These are phyloP conservation scores for Adelphocoris suturalis DNA, from an alignment of 2,888 invertebrate species.

Conservation along the genomic window DNA sequence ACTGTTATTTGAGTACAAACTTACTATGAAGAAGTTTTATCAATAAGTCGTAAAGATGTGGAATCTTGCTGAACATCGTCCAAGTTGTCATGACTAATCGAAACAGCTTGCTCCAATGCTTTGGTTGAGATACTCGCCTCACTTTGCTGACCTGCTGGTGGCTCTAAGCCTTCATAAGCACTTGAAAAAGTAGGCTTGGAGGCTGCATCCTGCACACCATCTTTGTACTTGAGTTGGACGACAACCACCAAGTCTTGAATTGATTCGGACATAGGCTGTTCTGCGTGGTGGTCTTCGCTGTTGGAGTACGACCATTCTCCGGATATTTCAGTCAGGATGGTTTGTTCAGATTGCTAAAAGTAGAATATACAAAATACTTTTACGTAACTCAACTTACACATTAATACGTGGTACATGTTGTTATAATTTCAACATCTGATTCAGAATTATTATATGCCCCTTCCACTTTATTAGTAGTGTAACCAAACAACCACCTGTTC, in stretches of 20 bases:
- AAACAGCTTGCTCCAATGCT: background rate
- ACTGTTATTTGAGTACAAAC: too few species aligned
- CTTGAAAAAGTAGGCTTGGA: background rate
- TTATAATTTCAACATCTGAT: too few species aligned
- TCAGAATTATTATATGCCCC: too few species aligned
- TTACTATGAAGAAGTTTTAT: background rate
- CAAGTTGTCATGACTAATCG: background rate
- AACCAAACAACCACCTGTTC: too few species aligned
- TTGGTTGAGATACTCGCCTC: background rate
- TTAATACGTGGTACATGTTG: too few species aligned
- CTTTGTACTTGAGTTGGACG: conserved; percentile 76
- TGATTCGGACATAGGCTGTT: conserved; percentile 68
- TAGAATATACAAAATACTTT: too few species aligned
- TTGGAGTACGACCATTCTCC: background rate
- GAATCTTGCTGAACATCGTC: background rate
- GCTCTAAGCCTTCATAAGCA: background rate
- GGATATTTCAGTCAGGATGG: background rate
- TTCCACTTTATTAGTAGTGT: too few species aligned
- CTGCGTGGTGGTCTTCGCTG: conserved; percentile 20
- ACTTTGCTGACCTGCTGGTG: background rate
- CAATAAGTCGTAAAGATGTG: background rate
- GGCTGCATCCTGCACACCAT: background rate
- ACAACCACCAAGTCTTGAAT: conserved; percentile 76
- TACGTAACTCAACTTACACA: too few species aligned
- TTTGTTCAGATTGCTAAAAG: background rate